Percentiles rank a stretch among this genome's conserved stretches.
phyloP scores from a whole-genome alignment of 1,140 invertebrate genomes.

The Lucilia sericata region DNA sequence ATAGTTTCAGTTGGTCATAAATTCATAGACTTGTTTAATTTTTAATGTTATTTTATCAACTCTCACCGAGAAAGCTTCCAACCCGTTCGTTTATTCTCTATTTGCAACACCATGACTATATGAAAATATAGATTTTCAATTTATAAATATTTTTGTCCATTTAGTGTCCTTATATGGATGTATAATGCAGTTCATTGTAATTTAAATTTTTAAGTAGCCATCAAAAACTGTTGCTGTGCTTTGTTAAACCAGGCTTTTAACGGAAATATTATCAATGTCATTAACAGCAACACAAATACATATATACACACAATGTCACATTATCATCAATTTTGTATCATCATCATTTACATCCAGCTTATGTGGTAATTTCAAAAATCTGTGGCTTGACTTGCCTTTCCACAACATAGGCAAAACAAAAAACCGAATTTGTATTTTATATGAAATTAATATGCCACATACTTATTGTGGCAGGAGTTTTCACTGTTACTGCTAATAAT shows the following conservation, averaged over 20 bases:
- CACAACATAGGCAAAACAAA: neutral
- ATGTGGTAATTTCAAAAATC: constrained; percentile 40
- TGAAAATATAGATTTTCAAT: neutral
- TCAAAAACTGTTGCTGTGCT: constrained; percentile 41
- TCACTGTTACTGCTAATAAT: neutral
- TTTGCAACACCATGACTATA: neutral
- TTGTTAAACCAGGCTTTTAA: constrained; percentile 36
- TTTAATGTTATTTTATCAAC: constrained; percentile 29
- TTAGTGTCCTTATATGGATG: neutral
- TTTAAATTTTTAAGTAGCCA: constrained; percentile 44
- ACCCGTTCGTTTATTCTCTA: too few species aligned
- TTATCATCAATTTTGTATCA: neutral
- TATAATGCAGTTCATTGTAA: constrained; percentile 28
- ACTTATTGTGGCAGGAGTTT: neutral
- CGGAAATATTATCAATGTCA: neutral
- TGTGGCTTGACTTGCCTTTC: constrained; percentile 9
- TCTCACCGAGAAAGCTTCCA: neutral
- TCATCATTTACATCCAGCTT: constrained; percentile 34
- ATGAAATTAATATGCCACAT: constrained; percentile 33
- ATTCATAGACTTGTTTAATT: constrained; percentile 26
- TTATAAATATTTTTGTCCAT: constrained; percentile 1
- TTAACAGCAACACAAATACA: constrained; percentile 2
- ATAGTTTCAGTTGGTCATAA: neutral
- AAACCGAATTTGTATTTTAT: constrained; percentile 25
- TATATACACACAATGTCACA: constrained; percentile 1